Conservation (phyloP, 2,113 vertebrate genomes). For the Pseudonaja textilis region DNA sequence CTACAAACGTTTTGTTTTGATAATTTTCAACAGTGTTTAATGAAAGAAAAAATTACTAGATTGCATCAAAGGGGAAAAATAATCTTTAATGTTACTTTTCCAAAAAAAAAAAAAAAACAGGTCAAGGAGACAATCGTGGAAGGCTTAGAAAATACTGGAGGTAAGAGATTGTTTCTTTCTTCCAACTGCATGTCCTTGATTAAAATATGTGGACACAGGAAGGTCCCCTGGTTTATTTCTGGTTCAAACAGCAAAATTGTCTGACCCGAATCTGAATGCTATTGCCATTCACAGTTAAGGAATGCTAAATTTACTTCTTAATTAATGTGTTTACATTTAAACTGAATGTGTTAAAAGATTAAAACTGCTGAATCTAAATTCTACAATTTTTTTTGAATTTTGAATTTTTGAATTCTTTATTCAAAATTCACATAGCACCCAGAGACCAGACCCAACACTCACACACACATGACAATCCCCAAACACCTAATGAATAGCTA, state of each 20-base stretch:
- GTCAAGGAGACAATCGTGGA: conserved; percentile 83
- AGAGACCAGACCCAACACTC: too few species aligned
- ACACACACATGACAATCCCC: too few species aligned
- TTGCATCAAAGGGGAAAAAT: background rate
- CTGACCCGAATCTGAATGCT: background rate
- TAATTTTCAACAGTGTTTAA: background rate
- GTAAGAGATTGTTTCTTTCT: conserved; percentile 70
- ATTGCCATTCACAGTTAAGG: background rate
- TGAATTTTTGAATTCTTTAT: too few species aligned
- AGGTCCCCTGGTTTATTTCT: background rate
- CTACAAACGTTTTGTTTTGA: background rate
- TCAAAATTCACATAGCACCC: too few species aligned
- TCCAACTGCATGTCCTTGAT: conserved; percentile 3
- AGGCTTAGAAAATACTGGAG: conserved; percentile 89
- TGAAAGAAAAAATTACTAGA: conserved; percentile 9
- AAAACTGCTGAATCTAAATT: background rate
- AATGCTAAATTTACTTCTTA: background rate
- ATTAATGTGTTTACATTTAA: background rate
- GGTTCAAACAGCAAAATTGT: background rate
- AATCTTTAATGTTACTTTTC: conserved; percentile 14
- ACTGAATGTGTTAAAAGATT: background rate
- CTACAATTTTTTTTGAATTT: too few species aligned
- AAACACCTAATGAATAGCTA: too few species aligned
- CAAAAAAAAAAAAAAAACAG: conserved; percentile 58
- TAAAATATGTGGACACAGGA: background rate